Base-by-base conservation (phyloP, 1,140 invertebrate species). In the Lepidurus couesii region DNA sequence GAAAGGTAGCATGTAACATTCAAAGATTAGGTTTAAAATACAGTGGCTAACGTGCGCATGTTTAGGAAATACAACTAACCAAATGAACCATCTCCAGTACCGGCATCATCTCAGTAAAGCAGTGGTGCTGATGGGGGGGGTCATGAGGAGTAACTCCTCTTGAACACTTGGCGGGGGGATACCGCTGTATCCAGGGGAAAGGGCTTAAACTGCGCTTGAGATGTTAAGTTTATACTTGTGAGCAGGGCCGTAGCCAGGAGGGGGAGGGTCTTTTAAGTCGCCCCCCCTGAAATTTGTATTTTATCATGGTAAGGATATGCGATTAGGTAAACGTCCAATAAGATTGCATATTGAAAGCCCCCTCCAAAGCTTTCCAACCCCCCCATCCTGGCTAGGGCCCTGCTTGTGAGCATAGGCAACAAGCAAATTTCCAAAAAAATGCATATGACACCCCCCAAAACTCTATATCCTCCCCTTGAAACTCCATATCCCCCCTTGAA, bases 1-100 rank as follows among this genome's bases (percentile, higher is more conserved):
- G 45, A 47, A 47, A 47, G 45, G 45, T 47, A 47, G 45, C 45
- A 47, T 47, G 45, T 47, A 47, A 47, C 45, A 47, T 47, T 47
- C 1, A 47, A 47, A 1, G 45, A 47, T 47, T 47, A 47, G 45
- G 45, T 47, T 47, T 47, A 47, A 47, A 47, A 47, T 47, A 47
- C 45, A 47, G 45, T 47, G 45, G 45, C 45, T 47, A 47, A 47
- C 45, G 45, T 47, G 45, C 45, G 45, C 45, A 47, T 47, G 45
- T 47, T 47, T 47, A 47, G 45, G 45, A 47, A 47, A 47, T 47
- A 47, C 45, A 47, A 47, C 45, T 0, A 26, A 26, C 26, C 26
- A 26, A 26, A 26, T 26, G 26, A 26, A 26, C 26, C 26, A 26
- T 26, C 45, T 47, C 45, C 45, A 2, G 45, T 47, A 47, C 45